Base-by-base conservation (phyloP, 2,113 vertebrate genomes). In the Hypomesus transpacificus region DNA sequence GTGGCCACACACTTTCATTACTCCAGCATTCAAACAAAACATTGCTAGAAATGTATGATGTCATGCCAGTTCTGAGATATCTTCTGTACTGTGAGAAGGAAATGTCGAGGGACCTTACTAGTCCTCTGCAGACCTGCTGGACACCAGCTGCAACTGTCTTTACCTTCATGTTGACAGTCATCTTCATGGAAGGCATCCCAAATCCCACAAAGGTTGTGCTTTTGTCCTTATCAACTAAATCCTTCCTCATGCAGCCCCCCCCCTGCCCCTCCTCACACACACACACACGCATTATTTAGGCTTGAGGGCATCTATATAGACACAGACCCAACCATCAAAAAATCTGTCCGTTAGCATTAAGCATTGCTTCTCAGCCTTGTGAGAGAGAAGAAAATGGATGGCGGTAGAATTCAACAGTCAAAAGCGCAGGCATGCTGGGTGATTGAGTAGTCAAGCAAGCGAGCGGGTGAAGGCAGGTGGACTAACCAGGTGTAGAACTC, bases 111-210 rank as follows among this genome's bases (percentile, higher is more conserved):
- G 39, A 46, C 39, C 39, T 46, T 46, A 46, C 6, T 17, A 28
- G 14, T 61, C 28, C 16, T 31, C 5, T 9, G 31, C 16, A 62
- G 2, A 31, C 61, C 3, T 5, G 61, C 14, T 61, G 71, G 77
- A 79, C 39, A 46, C 31, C 63, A 66, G 63, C 17, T 70, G 7
- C 9, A 13, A 46, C 8, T 13, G 5, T 8, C 24, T 63, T 67
- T 86, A 87, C 81, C 80, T 85, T 81, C 22, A 75, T 3, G 56
- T 26, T 70, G 56, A 80, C 14, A 57, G 60, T 17, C 53, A 78
- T 31, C 14, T 77, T 75, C 61, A 39, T 34, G 50, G 61, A 58
- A 70, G 76, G 20, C 51, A 22, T 73, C 39, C 18, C 24, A 62
- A 46, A 46, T 46, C 39, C 9, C 9, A 16, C 18, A 24, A 22